Evolutionary conservation across 1,140 invertebrate genomes (phyloP), one percentile per base, ranked within the genome.

Genomic region (Caenorhabditis brenneri): DNA sequence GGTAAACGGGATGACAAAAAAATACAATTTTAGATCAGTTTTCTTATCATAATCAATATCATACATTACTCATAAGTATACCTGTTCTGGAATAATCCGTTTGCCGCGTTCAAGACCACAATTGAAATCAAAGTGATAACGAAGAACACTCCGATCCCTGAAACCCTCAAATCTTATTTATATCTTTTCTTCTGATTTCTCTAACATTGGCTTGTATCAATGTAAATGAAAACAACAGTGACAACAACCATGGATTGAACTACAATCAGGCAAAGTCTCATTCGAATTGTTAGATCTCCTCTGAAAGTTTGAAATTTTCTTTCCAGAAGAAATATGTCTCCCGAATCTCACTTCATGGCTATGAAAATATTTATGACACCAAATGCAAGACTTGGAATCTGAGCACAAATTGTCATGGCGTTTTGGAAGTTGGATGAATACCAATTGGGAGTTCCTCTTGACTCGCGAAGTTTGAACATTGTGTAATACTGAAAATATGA

Each of bases 51-150:
- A n/a, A n/a, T n/a, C n/a, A n/a, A n/a, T n/a, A n/a, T n/a, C n/a
- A n/a, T n/a, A n/a, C n/a, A n/a, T n/a, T n/a, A n/a, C n/a, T n/a
- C n/a, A n/a, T n/a, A n/a, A n/a, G n/a, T n/a, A n/a, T n/a, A 94
- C 1, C 96, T 74, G 10, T 42, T 74, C n/a, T 74, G 65, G 22
- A 74, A 74, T 19, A 74, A 42, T 24, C 65, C 65, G 42, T 42
- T 74, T 9, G 65, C 36, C 19, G 65, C 65, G 15, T 74, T 74
- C 36, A 74, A 31, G 36, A 74, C 36, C 24, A 74, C n/a, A 12
- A 74, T 74, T 1, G 65, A 19, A 6, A 39, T 9, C 12, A 74
- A n/a, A 24, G 65, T 74, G 6, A 74, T 4, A 9, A 42, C n/a
- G n/a, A 42, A 74, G n/a, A 74, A 74, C n/a, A 31, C n/a, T 10